phyloP scores from a whole-genome alignment of 2,888 invertebrate species.

The Omphaloscelis lunosa region DNA sequence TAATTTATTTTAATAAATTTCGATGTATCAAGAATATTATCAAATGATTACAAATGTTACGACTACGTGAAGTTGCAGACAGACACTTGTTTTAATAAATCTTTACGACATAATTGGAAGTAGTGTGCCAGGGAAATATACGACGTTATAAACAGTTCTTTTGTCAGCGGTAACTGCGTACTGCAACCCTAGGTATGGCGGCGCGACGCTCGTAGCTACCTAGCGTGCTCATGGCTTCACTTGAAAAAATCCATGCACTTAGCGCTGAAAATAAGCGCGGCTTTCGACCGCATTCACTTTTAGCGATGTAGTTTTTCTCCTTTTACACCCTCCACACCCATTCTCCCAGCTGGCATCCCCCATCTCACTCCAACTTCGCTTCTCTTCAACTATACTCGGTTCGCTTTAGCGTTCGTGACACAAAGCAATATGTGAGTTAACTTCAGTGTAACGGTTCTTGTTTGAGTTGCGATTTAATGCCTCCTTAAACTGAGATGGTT shows the following conservation, averaged over 20 bases:
- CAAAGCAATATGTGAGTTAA: constrained; percentile 91
- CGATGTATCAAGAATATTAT: background rate
- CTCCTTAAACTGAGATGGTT: constrained; percentile 91
- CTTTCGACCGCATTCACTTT: constrained; percentile 91
- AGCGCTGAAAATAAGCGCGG: constrained; percentile 89
- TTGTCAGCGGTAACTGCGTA: constrained; percentile 55
- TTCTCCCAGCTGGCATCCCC: constrained; percentile 83
- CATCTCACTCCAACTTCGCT: constrained; percentile 83
- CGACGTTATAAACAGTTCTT: constrained; percentile 51
- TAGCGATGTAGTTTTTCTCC: constrained; percentile 91
- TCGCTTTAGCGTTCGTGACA: constrained; percentile 90
- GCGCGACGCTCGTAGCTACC: constrained; percentile 58
- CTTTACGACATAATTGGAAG: constrained; percentile 42
- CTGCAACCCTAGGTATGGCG: constrained; percentile 45
- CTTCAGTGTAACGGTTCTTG: constrained; percentile 90
- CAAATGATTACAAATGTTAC: background rate
- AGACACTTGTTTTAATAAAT: constrained; percentile 27
- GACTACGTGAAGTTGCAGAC: constrained; percentile 19
- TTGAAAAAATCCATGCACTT: constrained; percentile 91
- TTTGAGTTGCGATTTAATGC: constrained; percentile 91
- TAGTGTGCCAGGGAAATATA: constrained; percentile 48
- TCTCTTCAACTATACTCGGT: constrained; percentile 83
- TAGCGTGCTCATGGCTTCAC: constrained; percentile 84
- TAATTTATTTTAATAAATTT: background rate
- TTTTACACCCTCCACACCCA: constrained; percentile 89